Evolutionary conservation across 2,888 invertebrate species (phyloP), one percentile per base, ranked within the genome.

Genomic region (Yponomeuta cagnagella): DNA sequence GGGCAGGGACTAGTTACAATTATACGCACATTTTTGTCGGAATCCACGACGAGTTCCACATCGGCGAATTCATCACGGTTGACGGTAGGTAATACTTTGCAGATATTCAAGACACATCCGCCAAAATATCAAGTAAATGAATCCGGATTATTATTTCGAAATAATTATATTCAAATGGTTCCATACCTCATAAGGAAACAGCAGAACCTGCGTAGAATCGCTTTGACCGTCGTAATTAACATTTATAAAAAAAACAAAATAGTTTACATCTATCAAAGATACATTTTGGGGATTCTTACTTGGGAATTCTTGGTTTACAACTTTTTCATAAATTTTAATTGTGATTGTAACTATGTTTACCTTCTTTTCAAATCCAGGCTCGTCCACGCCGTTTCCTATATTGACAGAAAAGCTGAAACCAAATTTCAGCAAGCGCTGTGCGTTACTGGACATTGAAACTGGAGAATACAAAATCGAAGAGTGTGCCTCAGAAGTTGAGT

Each of bases 11-110:
- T 23, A n/a, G 69, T 3, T 77, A 76, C 0, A 82, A 81, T 70
- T 73, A 74, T 0, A 76, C 79, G 0, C 78, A 80, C 0, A 78
- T 82, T 48, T 81, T 78, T 48, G 77, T 84, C 6, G 85, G 83
- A 1, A 74, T 81, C 6, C 81, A 80, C 30, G 79, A 83, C 69
- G 77, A 80, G 69, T 82, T 78, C 70, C 73, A 76, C 2, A 30
- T 80, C 5, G 82, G 82, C 43, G 79, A 84, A 69, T 84, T 80
- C 65, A 74, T 84, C 2, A 83, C 83, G 15, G 75, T 82, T 69
- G 80, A 85, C 71, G 85, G 85, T 85, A 77, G 74, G 76, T 58
- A 15, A 15, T 6, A 43, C 43, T 43, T 43, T 8, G 43, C 43
- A 8, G 43, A 43, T 33, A 33, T 33, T 23, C 23, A 23, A 23